Evolutionary conservation across 2,113 vertebrate genomes (phyloP).

Genomic region (Mustelus asterias): DNA sequence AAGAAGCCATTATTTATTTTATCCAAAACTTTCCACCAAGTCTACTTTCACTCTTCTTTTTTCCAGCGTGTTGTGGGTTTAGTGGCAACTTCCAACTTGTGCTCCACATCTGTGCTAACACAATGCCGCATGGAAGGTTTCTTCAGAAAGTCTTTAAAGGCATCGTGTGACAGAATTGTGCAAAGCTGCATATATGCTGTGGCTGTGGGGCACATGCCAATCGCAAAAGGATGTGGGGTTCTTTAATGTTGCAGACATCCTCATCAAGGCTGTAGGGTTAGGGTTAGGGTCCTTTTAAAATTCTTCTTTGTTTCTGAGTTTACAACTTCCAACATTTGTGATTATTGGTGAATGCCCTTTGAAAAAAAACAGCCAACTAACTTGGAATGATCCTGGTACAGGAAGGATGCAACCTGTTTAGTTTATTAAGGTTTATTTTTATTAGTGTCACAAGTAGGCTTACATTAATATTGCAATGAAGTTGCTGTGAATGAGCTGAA

Average conservation of each 20-base stretch:
- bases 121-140: background rate
- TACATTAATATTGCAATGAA: no score
- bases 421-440: no score
- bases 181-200: background rate
- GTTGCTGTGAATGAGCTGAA: no score
- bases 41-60: conserved; percentile 12
- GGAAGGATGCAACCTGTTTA: background rate
- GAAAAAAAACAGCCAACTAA: background rate
- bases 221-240: background rate
- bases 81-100: background rate
- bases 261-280: background rate
- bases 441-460: no score
- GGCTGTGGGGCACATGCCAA: background rate
- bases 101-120: background rate
- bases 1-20: background rate
- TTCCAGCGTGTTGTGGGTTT: background rate
- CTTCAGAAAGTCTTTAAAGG: background rate
- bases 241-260: background rate
- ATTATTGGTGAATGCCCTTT: background rate
- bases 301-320: background rate
- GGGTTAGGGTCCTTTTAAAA: no score
- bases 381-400: background rate
- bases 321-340: background rate
- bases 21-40: conserved; percentile 1
- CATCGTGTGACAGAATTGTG: background rate